Evolutionary conservation across 2,113 vertebrate genomes (phyloP).

Genomic region (Peromyscus maniculatus): DNA sequence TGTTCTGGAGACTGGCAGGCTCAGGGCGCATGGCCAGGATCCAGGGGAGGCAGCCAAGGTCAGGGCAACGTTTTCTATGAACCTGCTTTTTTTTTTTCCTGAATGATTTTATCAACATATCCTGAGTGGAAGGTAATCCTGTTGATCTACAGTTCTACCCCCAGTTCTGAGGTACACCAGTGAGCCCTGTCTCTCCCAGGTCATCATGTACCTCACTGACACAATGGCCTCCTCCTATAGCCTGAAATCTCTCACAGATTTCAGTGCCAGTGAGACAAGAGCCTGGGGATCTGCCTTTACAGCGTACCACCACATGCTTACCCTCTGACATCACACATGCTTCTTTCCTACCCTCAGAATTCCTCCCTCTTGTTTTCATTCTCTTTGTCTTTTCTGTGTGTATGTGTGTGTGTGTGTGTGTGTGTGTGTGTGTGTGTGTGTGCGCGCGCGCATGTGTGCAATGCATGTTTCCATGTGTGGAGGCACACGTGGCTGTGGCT

Average conservation of each 20-base stretch:
- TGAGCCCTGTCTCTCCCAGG: not conserved
- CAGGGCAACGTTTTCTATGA: not conserved
- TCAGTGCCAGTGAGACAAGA: not conserved
- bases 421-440: not conserved
- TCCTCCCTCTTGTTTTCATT: no score
- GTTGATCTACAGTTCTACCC: not conserved
- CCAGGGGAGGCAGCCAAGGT: not conserved
- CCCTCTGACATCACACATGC: not conserved
- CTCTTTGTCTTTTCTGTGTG: not conserved
- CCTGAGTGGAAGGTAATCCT: no score
- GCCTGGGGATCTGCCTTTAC: accelerated
- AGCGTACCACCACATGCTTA: accelerated
- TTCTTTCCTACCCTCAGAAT: no score
- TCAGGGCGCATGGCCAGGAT: not conserved
- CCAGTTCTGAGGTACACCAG: not conserved
- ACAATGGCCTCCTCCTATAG: not conserved
- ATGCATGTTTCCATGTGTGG: no score
- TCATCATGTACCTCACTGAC: not conserved
- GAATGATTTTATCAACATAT: not conserved
- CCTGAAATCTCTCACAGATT: not conserved
- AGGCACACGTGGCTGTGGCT: not conserved
- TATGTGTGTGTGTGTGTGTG: not conserved
- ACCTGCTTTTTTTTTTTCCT: not conserved
- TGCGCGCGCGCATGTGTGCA: not conserved
- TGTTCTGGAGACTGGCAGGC: not conserved